Conservation (phyloP, 2,888 invertebrate species). For the Opisthograptis luteolata region DNA sequence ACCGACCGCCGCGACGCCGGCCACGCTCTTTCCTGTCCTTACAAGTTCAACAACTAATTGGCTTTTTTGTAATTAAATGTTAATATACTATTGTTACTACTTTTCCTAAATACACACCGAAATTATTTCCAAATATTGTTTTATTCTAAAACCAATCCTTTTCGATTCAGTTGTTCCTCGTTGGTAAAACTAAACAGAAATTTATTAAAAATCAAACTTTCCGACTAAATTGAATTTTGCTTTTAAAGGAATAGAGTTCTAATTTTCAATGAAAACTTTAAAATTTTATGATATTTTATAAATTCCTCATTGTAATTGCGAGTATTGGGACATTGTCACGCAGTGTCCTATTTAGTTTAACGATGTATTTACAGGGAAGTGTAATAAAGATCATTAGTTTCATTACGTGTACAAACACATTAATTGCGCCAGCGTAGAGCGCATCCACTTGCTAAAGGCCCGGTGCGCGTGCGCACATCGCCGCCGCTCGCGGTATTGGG, state of each 20-base stretch:
- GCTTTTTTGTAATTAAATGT: conserved; percentile 57
- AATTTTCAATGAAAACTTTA: not conserved
- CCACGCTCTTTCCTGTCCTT: conserved; percentile 42
- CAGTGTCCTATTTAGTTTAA: conserved; percentile 14
- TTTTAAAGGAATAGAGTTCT: not conserved
- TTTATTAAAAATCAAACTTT: too few species aligned
- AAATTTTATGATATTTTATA: not conserved
- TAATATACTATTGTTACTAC: conserved; percentile 46
- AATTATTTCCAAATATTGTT: conserved; percentile 63
- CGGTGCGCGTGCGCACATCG: conserved; percentile 69
- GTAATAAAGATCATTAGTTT: conserved; percentile 54
- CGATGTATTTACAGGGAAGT: conserved; percentile 38
- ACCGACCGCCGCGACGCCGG: conserved; percentile 69
- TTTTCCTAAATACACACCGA: conserved; percentile 67
- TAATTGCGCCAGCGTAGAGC: conserved; percentile 53
- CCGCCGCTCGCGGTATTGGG: conserved; percentile 74
- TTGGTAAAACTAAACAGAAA: too few species aligned
- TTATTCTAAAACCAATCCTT: conserved; percentile 63
- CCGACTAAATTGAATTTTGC: too few species aligned
- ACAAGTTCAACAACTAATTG: conserved; percentile 58
- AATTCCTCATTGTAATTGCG: not conserved
- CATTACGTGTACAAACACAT: conserved; percentile 53
- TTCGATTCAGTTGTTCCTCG: conserved; percentile 32
- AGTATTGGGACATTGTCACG: conserved; percentile 10
- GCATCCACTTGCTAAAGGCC: conserved; percentile 64